These are phyloP conservation scores for Istiophorus platypterus DNA, from an alignment of 2,113 vertebrate species.

Conservation along the genomic window DNA sequence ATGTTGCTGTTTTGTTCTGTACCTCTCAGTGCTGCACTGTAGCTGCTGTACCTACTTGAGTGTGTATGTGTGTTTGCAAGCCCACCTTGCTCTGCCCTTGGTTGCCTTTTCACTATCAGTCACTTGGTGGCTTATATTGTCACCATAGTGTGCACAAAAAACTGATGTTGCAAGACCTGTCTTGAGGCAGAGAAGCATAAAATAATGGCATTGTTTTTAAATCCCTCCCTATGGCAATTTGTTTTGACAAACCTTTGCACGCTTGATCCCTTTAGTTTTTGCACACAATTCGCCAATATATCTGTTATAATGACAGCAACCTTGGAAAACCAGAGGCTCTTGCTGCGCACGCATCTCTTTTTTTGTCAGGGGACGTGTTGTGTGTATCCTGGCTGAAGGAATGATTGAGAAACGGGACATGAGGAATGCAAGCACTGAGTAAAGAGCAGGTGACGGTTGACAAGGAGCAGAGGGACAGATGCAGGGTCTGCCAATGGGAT, in stretches of 20 bases:
- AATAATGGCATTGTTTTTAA: conserved; percentile 28
- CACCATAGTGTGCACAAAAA: not conserved
- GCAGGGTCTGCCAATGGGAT: not conserved
- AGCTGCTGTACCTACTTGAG: too few species aligned
- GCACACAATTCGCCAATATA: not conserved
- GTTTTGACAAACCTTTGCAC: conserved; percentile 1
- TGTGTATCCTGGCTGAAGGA: conserved; percentile 1
- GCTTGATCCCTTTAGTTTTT: conserved; percentile 16
- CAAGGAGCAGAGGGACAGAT: not conserved
- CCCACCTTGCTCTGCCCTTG: too few species aligned
- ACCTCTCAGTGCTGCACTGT: not conserved
- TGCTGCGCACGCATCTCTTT: not conserved
- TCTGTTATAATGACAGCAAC: conserved; percentile 27
- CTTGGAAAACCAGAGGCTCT: conserved; percentile 3
- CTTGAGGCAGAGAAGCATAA: not conserved
- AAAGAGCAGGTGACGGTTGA: conserved; percentile 33
- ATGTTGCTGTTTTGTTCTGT: conserved; percentile 7
- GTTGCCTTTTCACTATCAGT: not conserved
- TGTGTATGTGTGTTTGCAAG: too few species aligned
- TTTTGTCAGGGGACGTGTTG: conserved; percentile 11
- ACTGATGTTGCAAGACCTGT: conserved; percentile 5
- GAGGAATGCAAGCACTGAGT: not conserved
- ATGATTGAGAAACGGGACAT: conserved; percentile 8
- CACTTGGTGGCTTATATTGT: not conserved
- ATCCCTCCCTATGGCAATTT: not conserved